These are phyloP conservation scores for Drosophila kohkoa DNA, from an alignment of 1,140 invertebrate species.

Conservation along the genomic window DNA sequence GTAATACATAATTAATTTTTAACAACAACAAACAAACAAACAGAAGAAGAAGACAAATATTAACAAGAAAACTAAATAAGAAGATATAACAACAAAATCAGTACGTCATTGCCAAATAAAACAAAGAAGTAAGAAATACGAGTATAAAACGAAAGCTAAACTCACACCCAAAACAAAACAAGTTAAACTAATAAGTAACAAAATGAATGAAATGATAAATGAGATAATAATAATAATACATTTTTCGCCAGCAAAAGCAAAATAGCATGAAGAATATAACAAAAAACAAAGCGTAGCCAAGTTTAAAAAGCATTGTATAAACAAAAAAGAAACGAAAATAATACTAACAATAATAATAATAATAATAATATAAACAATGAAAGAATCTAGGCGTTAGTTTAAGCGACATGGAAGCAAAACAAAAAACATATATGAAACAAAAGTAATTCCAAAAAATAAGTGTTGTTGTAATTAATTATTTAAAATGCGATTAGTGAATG, in stretches of 20 bases:
- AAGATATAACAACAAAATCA: slow-evolving; percentile 70
- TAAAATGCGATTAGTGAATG: slow-evolving; percentile 47
- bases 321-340: slow-evolving; percentile 32
- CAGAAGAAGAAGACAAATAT: slow-evolving; percentile 10
- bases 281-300: slow-evolving; percentile 54
- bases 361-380: slow-evolving; percentile 35
- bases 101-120: slow-evolving; percentile 75
- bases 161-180: slow-evolving; percentile 29
- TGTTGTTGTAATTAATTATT: slow-evolving; percentile 79
- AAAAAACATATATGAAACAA: not conserved
- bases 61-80: slow-evolving; percentile 18
- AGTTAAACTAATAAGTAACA: slow-evolving; percentile 22
- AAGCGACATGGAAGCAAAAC: slow-evolving; percentile 35
- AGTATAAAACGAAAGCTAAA: slow-evolving; percentile 27
- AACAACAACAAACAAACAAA: slow-evolving; percentile 44
- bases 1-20: slow-evolving; percentile 68
- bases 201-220: slow-evolving; percentile 10
- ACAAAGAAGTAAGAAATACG: slow-evolving; percentile 25
- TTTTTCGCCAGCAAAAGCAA: slow-evolving; percentile 40
- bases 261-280: slow-evolving; percentile 24
- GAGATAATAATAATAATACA: slow-evolving; percentile 46
- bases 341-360: slow-evolving; percentile 14
- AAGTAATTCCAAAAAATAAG: slow-evolving; percentile 53
- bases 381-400: slow-evolving; percentile 49
- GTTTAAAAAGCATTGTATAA: slow-evolving; percentile 66